Evolutionary conservation across 2,113 vertebrate genomes (phyloP).

Genomic region (Andinoacara biseriatus): DNA sequence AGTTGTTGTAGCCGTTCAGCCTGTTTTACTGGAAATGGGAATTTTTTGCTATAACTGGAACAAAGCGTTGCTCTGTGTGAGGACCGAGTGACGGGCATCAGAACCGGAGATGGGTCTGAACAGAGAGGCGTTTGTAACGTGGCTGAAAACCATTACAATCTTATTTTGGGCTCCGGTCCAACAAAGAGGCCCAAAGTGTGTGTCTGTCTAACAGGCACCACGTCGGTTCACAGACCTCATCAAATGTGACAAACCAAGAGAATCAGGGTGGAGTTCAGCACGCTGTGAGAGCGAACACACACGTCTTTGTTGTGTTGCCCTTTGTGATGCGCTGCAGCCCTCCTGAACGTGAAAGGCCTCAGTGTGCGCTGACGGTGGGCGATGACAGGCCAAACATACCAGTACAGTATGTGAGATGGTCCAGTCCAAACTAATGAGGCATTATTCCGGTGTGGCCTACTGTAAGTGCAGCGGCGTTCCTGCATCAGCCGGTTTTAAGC

Average conservation of each 20-base stretch:
- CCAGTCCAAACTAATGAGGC: not conserved
- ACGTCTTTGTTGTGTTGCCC: slow-evolving; percentile 35
- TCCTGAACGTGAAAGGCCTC: slow-evolving; percentile 27
- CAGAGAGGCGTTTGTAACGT: not conserved
- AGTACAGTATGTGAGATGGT: accelerated
- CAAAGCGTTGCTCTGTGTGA: not conserved
- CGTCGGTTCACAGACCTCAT: not conserved
- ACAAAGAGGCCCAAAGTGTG: not conserved
- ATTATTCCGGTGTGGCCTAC: not conserved
- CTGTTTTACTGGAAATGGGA: not conserved
- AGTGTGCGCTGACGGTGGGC: slow-evolving; percentile 43
- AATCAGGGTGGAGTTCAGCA: not conserved
- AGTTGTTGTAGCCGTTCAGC: not conserved
- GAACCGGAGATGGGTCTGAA: not conserved
- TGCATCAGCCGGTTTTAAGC: not conserved
- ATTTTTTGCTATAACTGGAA: not conserved
- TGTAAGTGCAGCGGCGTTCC: not conserved
- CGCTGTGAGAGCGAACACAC: slow-evolving; percentile 12
- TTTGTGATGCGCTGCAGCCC: not conserved
- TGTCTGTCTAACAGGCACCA: not conserved
- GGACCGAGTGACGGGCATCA: not conserved
- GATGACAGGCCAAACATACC: not conserved
- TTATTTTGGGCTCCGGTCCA: slow-evolving; percentile 35
- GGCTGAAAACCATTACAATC: slow-evolving; percentile 1
- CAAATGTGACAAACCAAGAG: not conserved